A percentile compares a stretch with the other conserved stretches of the same genome.
phyloP scores from a whole-genome alignment of 1,140 invertebrate genomes.

The Monochamus saltuarius region DNA sequence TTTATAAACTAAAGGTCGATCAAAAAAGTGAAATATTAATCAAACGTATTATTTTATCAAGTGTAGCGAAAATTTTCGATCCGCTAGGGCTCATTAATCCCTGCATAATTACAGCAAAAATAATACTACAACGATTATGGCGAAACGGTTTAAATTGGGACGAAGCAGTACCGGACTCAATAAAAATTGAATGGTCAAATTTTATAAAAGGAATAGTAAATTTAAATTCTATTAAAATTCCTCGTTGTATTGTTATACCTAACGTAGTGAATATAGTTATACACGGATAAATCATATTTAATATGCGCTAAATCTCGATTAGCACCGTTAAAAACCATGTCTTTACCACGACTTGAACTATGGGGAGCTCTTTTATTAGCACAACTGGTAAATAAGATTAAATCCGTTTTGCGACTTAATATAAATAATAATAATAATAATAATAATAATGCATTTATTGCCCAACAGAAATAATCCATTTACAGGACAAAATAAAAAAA shows the following conservation, averaged over 20 bases:
- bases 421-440: too few species aligned
- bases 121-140: constrained; percentile 52
- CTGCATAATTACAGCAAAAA: constrained; percentile 48
- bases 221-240: constrained; percentile 3
- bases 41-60: constrained; percentile 14
- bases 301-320: constrained; percentile 25
- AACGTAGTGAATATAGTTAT: not conserved
- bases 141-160: constrained; percentile 47
- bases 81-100: constrained; percentile 35
- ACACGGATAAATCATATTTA: constrained; percentile 23
- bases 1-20: too few species aligned
- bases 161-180: constrained; percentile 25
- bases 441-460: too few species aligned
- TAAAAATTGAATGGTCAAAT: constrained; percentile 4
- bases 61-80: constrained; percentile 17
- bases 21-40: not conserved
- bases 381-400: constrained; percentile 8
- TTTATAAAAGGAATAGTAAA: constrained; percentile 4
- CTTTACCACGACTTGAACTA: constrained; percentile 33
- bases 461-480: too few species aligned
- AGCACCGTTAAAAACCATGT: constrained; percentile 24
- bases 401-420: not conserved
- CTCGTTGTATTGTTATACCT: constrained; percentile 5
- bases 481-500: too few species aligned
- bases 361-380: constrained; percentile 27